Base-by-base conservation (phyloP, 1,140 invertebrate genomes). In the Plectus sambesii region DNA sequence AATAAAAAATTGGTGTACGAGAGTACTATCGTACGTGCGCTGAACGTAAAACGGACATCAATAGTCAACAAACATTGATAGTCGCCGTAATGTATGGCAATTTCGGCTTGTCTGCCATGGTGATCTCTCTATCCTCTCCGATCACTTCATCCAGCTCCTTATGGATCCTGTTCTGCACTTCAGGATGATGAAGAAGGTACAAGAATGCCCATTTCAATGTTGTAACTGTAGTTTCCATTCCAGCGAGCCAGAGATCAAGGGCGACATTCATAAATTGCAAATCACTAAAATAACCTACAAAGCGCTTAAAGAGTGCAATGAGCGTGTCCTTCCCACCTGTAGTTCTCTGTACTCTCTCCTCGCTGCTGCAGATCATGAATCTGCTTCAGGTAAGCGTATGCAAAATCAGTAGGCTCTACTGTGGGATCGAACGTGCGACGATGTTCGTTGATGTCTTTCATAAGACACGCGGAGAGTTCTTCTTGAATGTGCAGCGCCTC, bases 81-180 rank as follows among this genome's bases (percentile, higher is more conserved):
- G 85, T 87, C 1, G 86, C 83, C 67, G 90, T 83, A 0, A 85
- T 87, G 55, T 86, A 78, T 1, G 85, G 84, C 38, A 93, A 73
- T 55, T 79, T 80, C 0, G 79, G 74, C 6, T 57, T 38, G 45
- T 66, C 42, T 6, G 43, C 23, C 24, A 62, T 22, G 38, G 50
- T 38, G 37, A 64, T 43, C 50, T 42, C 41, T 24, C 43, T n/a
- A 23, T 20, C 20, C 19, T 51, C 17, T 19, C 38, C 17, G 8
- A 25, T 22, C 20, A 55, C 17, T 55, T 63, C 12, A 27, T 62
- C 52, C 5, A 71, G 59, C 44, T 72, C 70, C 2, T 57, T 30
- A 40, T 58, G 54, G 19, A 72, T 45, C 37, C 59, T 54, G 20
- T 64, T 74, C 70, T 82, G 81, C 33, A 82, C 76, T 2, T 81